Base-by-base conservation (phyloP, 2,888 invertebrate species). In the Tigriopus californicus region DNA sequence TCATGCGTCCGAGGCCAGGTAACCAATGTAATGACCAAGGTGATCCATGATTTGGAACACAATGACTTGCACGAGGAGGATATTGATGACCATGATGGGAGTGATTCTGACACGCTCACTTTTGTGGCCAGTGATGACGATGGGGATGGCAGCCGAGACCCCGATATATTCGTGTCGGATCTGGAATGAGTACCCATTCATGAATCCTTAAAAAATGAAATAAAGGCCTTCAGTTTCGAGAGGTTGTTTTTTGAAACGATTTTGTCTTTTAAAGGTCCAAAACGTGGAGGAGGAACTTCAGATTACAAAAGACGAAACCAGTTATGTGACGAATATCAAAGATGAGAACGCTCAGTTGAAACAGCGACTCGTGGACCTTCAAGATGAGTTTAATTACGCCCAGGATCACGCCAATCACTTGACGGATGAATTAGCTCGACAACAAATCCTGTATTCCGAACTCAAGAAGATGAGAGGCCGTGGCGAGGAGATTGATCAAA, bases 1-100 rank as follows among this genome's bases (percentile, higher is more conserved):
- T 54, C 54, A 11, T 54, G 54, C 41, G 20, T 41, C 18, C 33
- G 40, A 18, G 54, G 54, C 15, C 54, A 54, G 54, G 54, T 54
- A 54, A 51, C 20, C 24, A 40, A 41, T 33, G 33, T 33, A 3
- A 33, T 33, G 33, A 33, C 4, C 33, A 3, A 33, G 33, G 33
- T 33, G 3, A 33, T 33, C 33, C 33, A 33, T 33, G 33, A 33
- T 33, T 33, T 33, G 33, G 33, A 33, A 33, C 33, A 33, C 33
- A 8, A 33, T 13, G 47, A 22, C 47, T 18, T 20, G 10, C 18
- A 22, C 18, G 18, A 18, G 47, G 47, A 33, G n/a, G n/a, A n/a
- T n/a, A n/a, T n/a, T 47, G 12, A 47, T 12, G 47, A 12, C 18
- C 10, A 12, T 33, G 54, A 54, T 40, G 49, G 13, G 15, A 15